Conservation (phyloP, 2,113 vertebrate species). For the Hirundichthys speculiger region DNA sequence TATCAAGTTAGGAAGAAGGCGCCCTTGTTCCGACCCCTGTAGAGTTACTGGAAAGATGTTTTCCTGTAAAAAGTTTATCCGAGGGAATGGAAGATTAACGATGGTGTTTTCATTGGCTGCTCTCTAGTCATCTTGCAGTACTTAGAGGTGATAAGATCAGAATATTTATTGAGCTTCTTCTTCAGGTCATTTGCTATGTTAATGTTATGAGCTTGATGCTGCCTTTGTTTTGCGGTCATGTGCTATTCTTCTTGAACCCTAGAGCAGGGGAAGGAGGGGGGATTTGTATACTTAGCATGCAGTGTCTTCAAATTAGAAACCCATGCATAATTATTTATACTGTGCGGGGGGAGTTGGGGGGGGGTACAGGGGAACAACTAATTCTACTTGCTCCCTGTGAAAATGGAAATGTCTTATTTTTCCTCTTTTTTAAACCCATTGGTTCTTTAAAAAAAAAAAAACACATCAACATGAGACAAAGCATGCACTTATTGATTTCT, state of each 20-base stretch:
- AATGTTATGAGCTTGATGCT: constrained; percentile 96
- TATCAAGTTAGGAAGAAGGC: constrained; percentile 76
- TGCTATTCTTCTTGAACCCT: constrained; percentile 90
- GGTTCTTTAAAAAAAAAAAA: too few species aligned
- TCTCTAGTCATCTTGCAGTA: constrained; percentile 79
- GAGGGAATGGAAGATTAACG: constrained; percentile 88
- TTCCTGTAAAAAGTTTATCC: constrained; percentile 90
- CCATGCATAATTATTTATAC: constrained; percentile 95
- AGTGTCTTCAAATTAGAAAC: constrained; percentile 93
- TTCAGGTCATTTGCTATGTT: constrained; percentile 96
- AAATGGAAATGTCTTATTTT: constrained; percentile 87
- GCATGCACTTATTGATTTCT: constrained; percentile 55
- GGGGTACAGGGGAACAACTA: constrained; percentile 88
- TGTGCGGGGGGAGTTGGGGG: constrained; percentile 71
- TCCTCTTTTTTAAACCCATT: constrained; percentile 14
- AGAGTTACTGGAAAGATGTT: constrained; percentile 89
- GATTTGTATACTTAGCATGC: constrained; percentile 95
- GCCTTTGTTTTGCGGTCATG: constrained; percentile 91
- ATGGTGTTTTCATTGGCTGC: constrained; percentile 90
- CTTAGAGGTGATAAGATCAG: constrained; percentile 87
- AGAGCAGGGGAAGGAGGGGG: constrained; percentile 83
- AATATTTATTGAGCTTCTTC: constrained; percentile 93
- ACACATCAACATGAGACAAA: constrained; percentile 68
- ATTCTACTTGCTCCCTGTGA: constrained; percentile 91
- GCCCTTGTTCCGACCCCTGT: constrained; percentile 90